Conservation (phyloP, 2,113 vertebrate genomes). For the Notechis scutatus region DNA sequence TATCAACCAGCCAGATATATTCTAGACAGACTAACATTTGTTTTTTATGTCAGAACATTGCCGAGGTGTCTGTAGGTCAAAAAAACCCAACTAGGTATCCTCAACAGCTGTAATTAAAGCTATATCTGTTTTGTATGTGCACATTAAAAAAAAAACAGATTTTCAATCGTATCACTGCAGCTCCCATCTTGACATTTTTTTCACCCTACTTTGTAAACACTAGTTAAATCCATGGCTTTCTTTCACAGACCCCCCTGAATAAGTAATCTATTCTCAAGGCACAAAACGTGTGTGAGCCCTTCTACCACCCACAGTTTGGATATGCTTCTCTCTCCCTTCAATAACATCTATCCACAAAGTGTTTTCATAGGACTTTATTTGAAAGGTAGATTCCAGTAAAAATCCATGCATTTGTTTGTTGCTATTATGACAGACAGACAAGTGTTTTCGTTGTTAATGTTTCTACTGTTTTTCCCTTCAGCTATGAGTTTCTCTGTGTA, state of each 20-base stretch:
- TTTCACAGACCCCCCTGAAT: background rate
- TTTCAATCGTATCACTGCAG: background rate
- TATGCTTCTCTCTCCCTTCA: conserved; percentile 5
- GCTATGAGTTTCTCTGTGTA: background rate
- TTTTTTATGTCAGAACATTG: background rate
- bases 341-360: background rate
- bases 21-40: background rate
- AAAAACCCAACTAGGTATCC: background rate
- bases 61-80: background rate
- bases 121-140: background rate
- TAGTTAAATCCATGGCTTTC: background rate
- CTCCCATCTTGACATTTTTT: background rate
- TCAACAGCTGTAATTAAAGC: background rate
- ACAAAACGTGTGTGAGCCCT: background rate
- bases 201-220: background rate
- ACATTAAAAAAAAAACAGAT: background rate
- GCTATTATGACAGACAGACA: conserved; percentile 24
- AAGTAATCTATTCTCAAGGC: background rate
- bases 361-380: conserved; percentile 45
- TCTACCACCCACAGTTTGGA: background rate
- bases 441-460: background rate
- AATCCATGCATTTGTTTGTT: conserved; percentile 40
- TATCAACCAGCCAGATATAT: background rate
- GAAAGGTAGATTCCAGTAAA: conserved; percentile 46
- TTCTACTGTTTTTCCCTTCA: background rate